Base-by-base conservation (phyloP, 2,113 vertebrate species). In the Nothoprocta pentlandii region DNA sequence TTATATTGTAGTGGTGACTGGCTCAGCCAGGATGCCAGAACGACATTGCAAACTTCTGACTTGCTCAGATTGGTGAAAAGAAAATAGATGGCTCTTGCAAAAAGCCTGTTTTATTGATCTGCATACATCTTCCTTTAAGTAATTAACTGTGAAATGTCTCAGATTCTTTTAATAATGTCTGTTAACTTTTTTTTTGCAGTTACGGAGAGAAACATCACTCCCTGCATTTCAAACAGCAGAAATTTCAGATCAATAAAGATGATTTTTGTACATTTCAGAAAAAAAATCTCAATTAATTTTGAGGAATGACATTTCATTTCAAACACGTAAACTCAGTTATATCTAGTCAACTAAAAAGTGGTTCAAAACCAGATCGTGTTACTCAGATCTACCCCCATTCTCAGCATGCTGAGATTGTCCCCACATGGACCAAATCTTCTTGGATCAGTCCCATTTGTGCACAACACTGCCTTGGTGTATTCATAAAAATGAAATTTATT, bases 81-180 rank as follows among this genome's bases (percentile, higher is more conserved):
- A 71, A 34, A 78, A 47, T 7, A 75, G 34, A 69, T 76, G 3
- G 6, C 58, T 92, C 41, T 78, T 51, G 78, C 20, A 79, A 86
- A 90, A 85, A 26, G 1, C 30, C 10, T 54, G 8, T 12, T 93
- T 76, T 63, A 90, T 93, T 81, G 76, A 90, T 86, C 80, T 90
- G 42, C 42, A 66, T 32, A 79, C 17, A 34, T 56, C 39, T 74
- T 84, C 44, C 36, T 88, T 92, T 44, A 2, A 86, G 28, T 41
- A 93, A 93, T 90, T 93, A 90, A 68, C 20, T 71, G 25, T 88
- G 82, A 95, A 93, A 44, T 64, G 69, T 42, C 61, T 92, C 62
- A 5, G 34, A 87, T 47, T 81, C 42, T 25, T 61, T 6, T 56
- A 81, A 68, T 46, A 86, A 94, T 84, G 32, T 54, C 69, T 76